Base-by-base conservation (phyloP, 2,888 invertebrate genomes). In the Lutraria lutraria region DNA sequence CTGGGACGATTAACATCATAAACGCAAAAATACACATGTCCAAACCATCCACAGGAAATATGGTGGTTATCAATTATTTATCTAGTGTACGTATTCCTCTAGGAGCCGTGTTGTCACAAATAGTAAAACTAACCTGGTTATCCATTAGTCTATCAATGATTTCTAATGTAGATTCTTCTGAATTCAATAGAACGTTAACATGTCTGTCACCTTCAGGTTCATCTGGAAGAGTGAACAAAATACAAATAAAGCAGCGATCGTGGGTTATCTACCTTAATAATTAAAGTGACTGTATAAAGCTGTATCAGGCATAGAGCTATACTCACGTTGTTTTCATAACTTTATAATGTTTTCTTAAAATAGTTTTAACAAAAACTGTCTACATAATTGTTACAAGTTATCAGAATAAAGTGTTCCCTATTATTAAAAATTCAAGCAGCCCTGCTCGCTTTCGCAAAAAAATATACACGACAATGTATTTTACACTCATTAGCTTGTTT, bases 141-240 rank as follows among this genome's bases (percentile, higher is more conserved):
- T 89, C 89, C 84, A 92, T 85, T 1, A 79, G 34, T 80, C 85
- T 85, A 76, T 92, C 92, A 63, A 89, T 81, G 76, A 92, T 86
- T 60, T 88, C 85, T 43, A 92, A 76, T 6, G 90, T 92, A 56
- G 92, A 92, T 76, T 92, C 92, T 81, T 92, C 92, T 13, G 92
- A 85, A 72, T 92, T 90, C n/a, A 92, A 87, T n/a, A 92, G 68
- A 0, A 92, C 90, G n/a, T 87, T 85, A 53, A 92, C 90, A 63
- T 89, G 76, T 79, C 89, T 89, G 31, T 89, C 90, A 31, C 68
- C 83, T 8, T 85, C 85, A 19, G 85, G 86, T 12, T 92, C 91
- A 63, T 92, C 91, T 92, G 85, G 56, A 92, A 90, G 29, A 15
- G 80, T 3, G 84, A 8, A n/a, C n/a, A 68, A 88, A 63, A 16